Conservation (phyloP, 2,888 invertebrate species). For the Cephalotes varians region DNA sequence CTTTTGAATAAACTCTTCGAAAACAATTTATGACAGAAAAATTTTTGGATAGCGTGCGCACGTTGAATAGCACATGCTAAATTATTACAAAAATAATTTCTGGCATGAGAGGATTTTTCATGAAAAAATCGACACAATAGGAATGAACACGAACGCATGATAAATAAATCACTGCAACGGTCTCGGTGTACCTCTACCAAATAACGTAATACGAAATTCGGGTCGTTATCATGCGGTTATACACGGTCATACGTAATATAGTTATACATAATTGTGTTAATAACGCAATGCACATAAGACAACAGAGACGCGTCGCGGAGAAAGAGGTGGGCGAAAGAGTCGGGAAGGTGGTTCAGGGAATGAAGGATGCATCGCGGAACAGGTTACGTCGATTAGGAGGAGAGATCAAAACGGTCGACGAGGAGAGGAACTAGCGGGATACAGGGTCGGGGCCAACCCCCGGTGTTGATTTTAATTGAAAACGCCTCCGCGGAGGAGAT, state of each 20-base stretch:
- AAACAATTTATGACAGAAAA: background rate
- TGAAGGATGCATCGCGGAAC: slow-evolving; percentile 24
- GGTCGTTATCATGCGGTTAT: background rate
- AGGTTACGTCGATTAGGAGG: slow-evolving; percentile 51
- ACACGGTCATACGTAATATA: background rate
- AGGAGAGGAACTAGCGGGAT: slow-evolving; percentile 44
- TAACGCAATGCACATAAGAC: slow-evolving; percentile 38
- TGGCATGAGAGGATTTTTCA: background rate
- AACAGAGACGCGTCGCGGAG: slow-evolving; percentile 2
- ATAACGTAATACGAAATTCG: slow-evolving; percentile 32
- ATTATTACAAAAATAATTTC: slow-evolving; percentile 11
- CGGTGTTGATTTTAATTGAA: slow-evolving; percentile 83
- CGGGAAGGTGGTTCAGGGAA: slow-evolving; percentile 4
- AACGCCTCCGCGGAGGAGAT: slow-evolving; percentile 80
- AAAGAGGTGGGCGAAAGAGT: slow-evolving; percentile 1
- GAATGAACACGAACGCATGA: background rate
- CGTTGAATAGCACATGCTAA: background rate
- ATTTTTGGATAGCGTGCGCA: background rate
- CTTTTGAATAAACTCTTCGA: background rate
- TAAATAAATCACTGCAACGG: slow-evolving; percentile 16
- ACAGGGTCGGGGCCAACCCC: slow-evolving; percentile 67
- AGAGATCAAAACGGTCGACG: slow-evolving; percentile 51
- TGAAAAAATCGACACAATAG: slow-evolving; percentile 2
- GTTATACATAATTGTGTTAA: slow-evolving; percentile 15
- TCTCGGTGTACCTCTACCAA: slow-evolving; percentile 5